These are phyloP conservation scores for Parauchenoglanis ngamensis DNA, from an alignment of 2,797 vertebrate species.

Conservation along the genomic window DNA sequence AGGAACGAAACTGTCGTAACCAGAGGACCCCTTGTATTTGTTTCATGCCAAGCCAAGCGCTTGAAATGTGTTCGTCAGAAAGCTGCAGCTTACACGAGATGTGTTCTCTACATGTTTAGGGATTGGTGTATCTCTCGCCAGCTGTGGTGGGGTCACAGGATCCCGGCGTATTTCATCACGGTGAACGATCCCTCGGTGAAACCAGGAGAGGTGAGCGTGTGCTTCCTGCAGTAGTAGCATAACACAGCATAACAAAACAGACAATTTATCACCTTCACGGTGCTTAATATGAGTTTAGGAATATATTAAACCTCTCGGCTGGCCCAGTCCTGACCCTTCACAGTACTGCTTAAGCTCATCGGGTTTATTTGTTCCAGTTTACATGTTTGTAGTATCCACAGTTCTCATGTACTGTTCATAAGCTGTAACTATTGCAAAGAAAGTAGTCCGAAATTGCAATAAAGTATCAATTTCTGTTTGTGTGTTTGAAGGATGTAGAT, in stretches of 20 bases:
- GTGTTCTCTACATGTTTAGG: constrained; percentile 64
- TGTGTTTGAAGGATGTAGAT: constrained; percentile 79
- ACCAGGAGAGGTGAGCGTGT: constrained; percentile 78
- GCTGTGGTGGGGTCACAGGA: constrained; percentile 94
- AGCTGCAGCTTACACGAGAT: not conserved
- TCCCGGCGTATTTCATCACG: constrained; percentile 89
- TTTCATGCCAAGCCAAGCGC: not conserved
- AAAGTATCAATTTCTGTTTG: not conserved
- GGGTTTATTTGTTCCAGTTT: not conserved
- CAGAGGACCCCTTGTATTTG: too few species aligned
- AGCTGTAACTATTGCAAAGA: not conserved
- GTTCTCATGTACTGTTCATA: not conserved
- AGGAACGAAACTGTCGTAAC: too few species aligned
- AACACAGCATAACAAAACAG: not conserved
- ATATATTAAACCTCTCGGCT: not conserved
- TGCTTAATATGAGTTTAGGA: not conserved
- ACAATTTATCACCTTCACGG: not conserved
- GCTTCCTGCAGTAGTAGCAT: not conserved
- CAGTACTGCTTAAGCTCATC: not conserved
- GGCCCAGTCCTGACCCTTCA: not conserved
- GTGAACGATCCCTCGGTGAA: constrained; percentile 76
- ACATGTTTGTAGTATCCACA: not conserved
- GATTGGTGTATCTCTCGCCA: constrained; percentile 95
- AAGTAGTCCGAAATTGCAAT: not conserved
- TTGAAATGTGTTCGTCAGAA: not conserved